Percentiles rank a stretch among this genome's conserved stretches.
These are phyloP conservation scores for Dryobotodes eremita DNA, from an alignment of 2,888 invertebrate genomes.

Conservation along the genomic window DNA sequence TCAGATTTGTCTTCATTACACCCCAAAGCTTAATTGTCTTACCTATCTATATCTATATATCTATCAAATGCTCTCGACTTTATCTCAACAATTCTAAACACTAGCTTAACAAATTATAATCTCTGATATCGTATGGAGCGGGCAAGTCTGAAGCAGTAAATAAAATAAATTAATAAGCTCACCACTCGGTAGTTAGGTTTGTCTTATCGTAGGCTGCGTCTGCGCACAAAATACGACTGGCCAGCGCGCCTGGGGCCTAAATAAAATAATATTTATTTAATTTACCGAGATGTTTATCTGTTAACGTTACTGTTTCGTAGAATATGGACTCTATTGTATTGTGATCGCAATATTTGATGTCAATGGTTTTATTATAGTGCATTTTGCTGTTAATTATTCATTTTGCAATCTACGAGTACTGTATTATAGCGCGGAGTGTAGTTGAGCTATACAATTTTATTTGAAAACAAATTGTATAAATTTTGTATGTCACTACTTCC, in stretches of 20 bases:
- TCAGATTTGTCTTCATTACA: not conserved
- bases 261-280: constrained; percentile 72
- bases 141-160: constrained; percentile 69
- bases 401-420: constrained; percentile 7
- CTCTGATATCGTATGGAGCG: constrained; percentile 56
- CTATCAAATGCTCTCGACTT: not conserved
- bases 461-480: not conserved
- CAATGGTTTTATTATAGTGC: not conserved
- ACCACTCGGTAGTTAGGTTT: constrained; percentile 77
- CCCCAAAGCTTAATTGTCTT: not conserved
- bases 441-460: not conserved
- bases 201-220: constrained; percentile 70
- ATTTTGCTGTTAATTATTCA: not conserved
- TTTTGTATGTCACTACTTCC: not conserved
- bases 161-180: constrained; percentile 79
- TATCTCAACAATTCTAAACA: constrained; percentile 25
- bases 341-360: constrained; percentile 27
- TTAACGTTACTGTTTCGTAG: constrained; percentile 57
- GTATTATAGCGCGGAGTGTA: not conserved
- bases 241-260: constrained; percentile 68
- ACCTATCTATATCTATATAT: too few relatives aligned
- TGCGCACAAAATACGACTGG: constrained; percentile 70
- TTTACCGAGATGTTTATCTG: constrained; percentile 65
- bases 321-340: constrained; percentile 45
- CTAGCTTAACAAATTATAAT: constrained; percentile 47